Percentiles rank a stretch among this genome's conserved stretches.
Conservation (phyloP, 2,797 vertebrate genomes). For the Phaenicophaeus curvirostris region DNA sequence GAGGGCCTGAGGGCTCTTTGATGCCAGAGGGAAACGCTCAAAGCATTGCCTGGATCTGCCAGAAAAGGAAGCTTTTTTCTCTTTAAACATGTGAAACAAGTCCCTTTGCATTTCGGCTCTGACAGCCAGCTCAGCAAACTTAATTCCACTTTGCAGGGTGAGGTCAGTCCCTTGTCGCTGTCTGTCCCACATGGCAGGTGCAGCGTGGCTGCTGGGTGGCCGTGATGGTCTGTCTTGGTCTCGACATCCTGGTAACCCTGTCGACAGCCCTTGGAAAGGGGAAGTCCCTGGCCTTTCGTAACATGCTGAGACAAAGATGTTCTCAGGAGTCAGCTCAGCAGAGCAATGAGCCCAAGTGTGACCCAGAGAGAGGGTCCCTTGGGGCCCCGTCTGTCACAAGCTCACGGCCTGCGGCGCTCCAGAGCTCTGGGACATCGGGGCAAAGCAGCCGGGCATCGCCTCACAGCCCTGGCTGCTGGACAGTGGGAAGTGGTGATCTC, state of each 20-base stretch:
- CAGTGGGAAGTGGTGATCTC: not conserved
- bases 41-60: not conserved
- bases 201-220: rapidly evolving
- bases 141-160: not conserved
- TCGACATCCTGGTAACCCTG: not conserved
- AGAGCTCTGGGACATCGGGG: not conserved
- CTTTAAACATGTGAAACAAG: rapidly evolving
- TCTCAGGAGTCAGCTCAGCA: rapidly evolving
- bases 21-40: not conserved
- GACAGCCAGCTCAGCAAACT: not conserved
- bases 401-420: not conserved
- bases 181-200: rapidly evolving
- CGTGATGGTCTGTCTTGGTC: rapidly evolving
- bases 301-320: not conserved
- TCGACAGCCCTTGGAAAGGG: rapidly evolving
- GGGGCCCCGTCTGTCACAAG: not conserved
- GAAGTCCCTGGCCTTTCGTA: not conserved
- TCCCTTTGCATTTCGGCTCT: not conserved
- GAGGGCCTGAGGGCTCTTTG: not conserved
- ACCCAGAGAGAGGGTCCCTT: rapidly evolving
- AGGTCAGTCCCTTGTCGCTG: not conserved
- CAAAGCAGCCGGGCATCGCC: too few relatives aligned
- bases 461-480: not conserved
- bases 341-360: not conserved
- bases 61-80: not conserved